phyloP scores from a whole-genome alignment of 2,113 vertebrate species.

The Himantopus leucocephalus region DNA sequence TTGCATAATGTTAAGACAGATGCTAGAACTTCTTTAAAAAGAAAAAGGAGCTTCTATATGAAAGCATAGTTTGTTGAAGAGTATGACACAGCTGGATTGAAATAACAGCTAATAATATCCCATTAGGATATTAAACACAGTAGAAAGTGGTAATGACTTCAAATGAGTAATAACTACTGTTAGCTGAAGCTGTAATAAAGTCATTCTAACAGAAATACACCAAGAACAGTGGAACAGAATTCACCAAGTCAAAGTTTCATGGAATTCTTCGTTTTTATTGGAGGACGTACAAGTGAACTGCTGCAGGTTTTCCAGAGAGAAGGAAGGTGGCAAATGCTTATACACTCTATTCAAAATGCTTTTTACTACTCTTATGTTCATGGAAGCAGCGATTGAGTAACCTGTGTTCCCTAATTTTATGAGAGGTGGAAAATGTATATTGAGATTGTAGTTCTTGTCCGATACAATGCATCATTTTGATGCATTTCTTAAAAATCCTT shows the following conservation, averaged over 20 bases:
- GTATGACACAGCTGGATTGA: not conserved
- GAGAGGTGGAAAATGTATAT: not conserved
- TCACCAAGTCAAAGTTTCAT: not conserved
- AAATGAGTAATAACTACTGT: not conserved
- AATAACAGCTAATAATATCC: not conserved
- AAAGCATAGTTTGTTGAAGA: not conserved
- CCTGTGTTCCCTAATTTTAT: not conserved
- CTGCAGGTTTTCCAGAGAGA: not conserved
- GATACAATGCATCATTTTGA: not conserved
- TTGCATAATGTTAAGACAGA: not conserved
- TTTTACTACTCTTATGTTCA: fast-evolving
- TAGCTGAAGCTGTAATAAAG: not conserved
- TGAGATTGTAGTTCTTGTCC: not conserved
- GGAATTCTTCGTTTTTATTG: not conserved
- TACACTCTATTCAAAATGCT: not conserved
- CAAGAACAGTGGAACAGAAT: not conserved
- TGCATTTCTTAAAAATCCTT: not conserved
- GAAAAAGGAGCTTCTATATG: not conserved
- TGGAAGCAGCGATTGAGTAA: not conserved
- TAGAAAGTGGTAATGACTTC: not conserved
- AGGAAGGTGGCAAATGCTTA: not conserved
- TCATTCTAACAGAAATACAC: not conserved
- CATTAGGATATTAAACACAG: not conserved
- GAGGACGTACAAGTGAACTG: not conserved
- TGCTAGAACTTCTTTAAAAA: not conserved